Conservation (phyloP, 2,113 vertebrate species). For the Apodemus speciosus region DNA sequence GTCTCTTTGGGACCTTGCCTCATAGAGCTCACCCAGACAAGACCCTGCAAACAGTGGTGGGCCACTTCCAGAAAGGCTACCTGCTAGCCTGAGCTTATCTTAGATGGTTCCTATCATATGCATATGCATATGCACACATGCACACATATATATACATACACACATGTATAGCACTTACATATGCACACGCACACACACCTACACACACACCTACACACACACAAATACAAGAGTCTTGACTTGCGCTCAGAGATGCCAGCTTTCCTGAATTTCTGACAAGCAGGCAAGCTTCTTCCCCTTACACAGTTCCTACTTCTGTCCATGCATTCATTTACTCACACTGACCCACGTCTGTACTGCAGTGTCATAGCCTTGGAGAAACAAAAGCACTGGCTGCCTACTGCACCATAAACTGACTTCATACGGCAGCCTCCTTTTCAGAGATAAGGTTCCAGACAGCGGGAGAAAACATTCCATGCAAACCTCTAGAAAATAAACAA, state of each 20-base stretch:
- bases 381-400: background rate
- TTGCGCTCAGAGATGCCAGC: accelerated
- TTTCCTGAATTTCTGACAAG: background rate
- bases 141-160: background rate
- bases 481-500: background rate
- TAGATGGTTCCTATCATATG: background rate
- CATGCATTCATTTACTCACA: background rate
- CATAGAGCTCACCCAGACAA: too few species aligned
- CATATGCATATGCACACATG: background rate
- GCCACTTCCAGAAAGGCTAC: too few species aligned
- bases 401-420: background rate
- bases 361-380: slow-evolving; percentile 70
- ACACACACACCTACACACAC: background rate
- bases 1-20: too few species aligned
- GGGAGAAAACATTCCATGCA: background rate
- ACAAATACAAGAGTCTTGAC: background rate
- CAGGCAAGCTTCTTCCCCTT: background rate
- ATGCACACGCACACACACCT: background rate
- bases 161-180: background rate
- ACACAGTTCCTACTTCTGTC: background rate
- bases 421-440: background rate
- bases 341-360: background rate
- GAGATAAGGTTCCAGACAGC: background rate
- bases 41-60: too few species aligned
- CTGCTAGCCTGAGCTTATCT: too few species aligned